These are phyloP conservation scores for Haliclona indistincta DNA, from an alignment of 37 sponge, comb jelly and placozoan genomes.

Conservation along the genomic window DNA sequence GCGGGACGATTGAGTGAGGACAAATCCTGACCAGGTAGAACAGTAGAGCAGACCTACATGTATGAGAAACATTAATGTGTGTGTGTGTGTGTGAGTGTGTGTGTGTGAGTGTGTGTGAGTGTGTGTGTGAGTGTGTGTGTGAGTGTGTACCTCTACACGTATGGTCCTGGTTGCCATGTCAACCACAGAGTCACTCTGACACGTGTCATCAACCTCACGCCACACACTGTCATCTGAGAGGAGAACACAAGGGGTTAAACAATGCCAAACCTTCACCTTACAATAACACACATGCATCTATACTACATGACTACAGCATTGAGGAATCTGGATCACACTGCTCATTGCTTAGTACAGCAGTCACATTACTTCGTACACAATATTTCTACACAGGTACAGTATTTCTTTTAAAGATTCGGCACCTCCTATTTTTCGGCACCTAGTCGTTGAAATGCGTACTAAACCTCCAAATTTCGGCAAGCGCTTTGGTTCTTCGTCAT, in stretches of 20 bases:
- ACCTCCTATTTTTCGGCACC: no score
- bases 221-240: conserved; percentile 43
- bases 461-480: no score
- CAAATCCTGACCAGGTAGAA: conserved; percentile 8
- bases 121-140: neutral
- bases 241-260: neutral
- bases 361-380: no score
- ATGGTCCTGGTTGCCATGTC: conserved; percentile 60
- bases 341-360: no score
- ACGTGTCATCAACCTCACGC: conserved; percentile 73
- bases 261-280: neutral
- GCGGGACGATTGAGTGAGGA: neutral
- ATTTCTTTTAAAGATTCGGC: no score
- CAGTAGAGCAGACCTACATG: conserved; percentile 59
- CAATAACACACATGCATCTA: no score
- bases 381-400: no score
- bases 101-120: neutral
- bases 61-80: neutral
- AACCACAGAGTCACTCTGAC: conserved; percentile 40
- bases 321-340: no score
- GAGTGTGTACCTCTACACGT: conserved; percentile 39
- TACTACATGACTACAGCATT: no score
- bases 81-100: neutral
- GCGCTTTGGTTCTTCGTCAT: no score
- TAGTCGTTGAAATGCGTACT: no score